phyloP scores from a whole-genome alignment of 2,888 invertebrate species.

The Apantesis nais region DNA sequence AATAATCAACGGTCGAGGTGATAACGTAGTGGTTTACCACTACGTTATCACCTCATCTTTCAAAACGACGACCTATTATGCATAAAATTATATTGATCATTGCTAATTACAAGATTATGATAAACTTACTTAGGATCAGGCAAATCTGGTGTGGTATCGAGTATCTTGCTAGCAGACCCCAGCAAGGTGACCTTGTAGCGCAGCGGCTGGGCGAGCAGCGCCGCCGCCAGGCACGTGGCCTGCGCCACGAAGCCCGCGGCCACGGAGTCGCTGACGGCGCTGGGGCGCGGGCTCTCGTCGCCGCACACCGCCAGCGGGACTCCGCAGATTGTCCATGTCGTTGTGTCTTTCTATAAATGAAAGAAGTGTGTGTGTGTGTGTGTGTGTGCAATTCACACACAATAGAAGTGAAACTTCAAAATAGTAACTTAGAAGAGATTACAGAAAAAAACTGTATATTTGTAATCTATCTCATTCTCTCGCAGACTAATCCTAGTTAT shows the following conservation, averaged over 20 bases:
- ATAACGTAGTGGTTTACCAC: no score
- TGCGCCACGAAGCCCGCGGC: conserved; percentile 95
- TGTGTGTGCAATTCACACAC: no score
- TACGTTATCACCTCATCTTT: no score
- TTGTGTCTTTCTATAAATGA: conserved; percentile 59
- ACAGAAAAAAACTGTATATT: no score
- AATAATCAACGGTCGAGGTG: no score
- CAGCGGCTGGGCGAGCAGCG: conserved; percentile 93
- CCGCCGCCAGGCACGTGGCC: conserved; percentile 91
- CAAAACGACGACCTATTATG: no score
- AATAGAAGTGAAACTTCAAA: no score
- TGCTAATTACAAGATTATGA: background rate
- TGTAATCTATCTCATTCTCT: no score
- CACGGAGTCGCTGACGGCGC: conserved; percentile 90
- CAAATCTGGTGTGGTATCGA: conserved; percentile 88
- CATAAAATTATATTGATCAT: background rate
- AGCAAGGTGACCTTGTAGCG: conserved; percentile 93
- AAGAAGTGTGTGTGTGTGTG: no score
- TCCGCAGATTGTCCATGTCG: conserved; percentile 68
- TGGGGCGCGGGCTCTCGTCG: conserved; percentile 61
- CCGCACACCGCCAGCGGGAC: conserved; percentile 72
- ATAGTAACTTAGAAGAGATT: no score
- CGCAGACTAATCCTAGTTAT: no score
- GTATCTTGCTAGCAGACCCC: conserved; percentile 93
- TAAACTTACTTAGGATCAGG: conserved; percentile 65